Evolutionary conservation across 2,113 vertebrate species (phyloP).

Genomic region (Aptenodytes forsteri): DNA sequence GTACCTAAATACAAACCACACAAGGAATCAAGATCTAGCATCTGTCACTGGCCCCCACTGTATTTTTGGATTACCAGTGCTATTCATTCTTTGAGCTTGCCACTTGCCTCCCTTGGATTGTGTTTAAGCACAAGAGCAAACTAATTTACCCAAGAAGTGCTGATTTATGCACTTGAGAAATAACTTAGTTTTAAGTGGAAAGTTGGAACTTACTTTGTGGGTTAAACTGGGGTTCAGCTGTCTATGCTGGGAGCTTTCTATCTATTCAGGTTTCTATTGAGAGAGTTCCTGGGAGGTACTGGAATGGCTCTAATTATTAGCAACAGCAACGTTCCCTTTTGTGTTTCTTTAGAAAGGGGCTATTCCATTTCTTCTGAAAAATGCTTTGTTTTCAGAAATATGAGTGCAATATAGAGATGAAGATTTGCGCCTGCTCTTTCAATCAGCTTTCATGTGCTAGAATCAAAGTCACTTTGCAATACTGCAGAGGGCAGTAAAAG

Average conservation of each 20-base stretch:
- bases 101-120: not conserved
- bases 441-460: conserved; percentile 70
- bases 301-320: not conserved
- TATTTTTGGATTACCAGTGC: not conserved
- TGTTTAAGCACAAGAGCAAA: not conserved
- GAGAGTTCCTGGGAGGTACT: conserved; percentile 13
- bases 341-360: not conserved
- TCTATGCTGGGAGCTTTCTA: not conserved
- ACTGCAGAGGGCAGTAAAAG: conserved; percentile 70
- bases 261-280: not conserved
- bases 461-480: conserved; percentile 76
- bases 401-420: conserved; percentile 12
- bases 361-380: not conserved
- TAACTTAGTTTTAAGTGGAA: not conserved
- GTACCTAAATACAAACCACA: not conserved
- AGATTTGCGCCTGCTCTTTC: conserved; percentile 51
- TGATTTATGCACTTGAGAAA: not conserved
- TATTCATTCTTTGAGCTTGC: not conserved
- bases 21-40: not conserved
- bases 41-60: not conserved
- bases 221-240: not conserved
- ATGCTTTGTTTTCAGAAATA: conserved; percentile 38
- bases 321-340: not conserved
- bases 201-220: not conserved
- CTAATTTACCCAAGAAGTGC: not conserved